Conservation (phyloP, 2,888 invertebrate species). For the Hirtodrosophila cameraria region DNA sequence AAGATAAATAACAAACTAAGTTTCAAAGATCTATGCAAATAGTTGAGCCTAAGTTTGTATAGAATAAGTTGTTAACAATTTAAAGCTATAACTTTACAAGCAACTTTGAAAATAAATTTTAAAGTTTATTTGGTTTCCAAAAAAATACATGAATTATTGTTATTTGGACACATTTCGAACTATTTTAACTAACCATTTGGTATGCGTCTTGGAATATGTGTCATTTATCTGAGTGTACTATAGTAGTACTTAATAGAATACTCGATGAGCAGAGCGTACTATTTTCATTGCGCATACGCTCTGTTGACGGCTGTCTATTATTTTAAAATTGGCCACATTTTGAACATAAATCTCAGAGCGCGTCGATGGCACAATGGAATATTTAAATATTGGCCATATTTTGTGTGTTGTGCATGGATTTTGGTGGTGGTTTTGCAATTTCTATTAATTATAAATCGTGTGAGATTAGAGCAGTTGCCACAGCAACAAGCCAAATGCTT, state of each 20-base stretch:
- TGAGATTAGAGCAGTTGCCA: conserved; percentile 45
- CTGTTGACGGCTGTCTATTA: conserved; percentile 43
- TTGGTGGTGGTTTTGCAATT: conserved; percentile 23
- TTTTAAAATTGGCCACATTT: conserved; percentile 50
- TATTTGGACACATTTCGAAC: no score
- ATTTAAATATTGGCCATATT: conserved; percentile 45
- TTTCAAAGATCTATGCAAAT: no score
- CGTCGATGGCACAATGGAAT: conserved; percentile 19
- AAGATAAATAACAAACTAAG: no score
- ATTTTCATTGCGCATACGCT: conserved; percentile 49
- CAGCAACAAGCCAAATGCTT: not conserved
- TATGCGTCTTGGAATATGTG: no score
- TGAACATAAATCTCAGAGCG: conserved; percentile 62
- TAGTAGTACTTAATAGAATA: not conserved
- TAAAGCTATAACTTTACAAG: no score
- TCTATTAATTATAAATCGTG: conserved; percentile 72
- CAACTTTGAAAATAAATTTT: no score
- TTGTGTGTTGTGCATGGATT: conserved; percentile 26
- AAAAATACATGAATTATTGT: no score
- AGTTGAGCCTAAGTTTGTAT: no score
- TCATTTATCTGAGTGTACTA: conserved; percentile 1
- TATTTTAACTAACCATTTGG: no score
- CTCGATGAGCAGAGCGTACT: not conserved
- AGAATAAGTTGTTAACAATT: no score
- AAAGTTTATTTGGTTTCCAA: no score